A percentile compares a stretch with the other conserved stretches of the same genome.
Evolutionary conservation across 2,113 vertebrate genomes (phyloP).

Genomic region (Polypterus bichir): DNA sequence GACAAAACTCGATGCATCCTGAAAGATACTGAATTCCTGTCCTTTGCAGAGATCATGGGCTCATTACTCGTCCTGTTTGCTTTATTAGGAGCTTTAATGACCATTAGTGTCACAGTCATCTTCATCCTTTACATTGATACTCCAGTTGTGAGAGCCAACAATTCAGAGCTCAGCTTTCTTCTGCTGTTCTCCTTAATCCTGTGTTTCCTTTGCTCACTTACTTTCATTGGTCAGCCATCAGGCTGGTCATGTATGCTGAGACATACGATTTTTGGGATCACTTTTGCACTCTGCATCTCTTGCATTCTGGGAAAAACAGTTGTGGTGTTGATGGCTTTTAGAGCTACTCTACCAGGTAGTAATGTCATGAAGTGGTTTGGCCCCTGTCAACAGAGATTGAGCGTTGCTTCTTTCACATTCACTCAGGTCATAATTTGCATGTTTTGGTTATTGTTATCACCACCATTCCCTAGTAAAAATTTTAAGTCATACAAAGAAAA

Average conservation of each 20-base stretch:
- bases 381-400: background rate
- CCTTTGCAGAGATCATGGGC: slow-evolving; percentile 1
- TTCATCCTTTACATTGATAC: background rate
- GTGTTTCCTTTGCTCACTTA: slow-evolving; percentile 5
- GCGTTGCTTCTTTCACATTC: background rate
- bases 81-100: background rate
- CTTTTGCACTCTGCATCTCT: slow-evolving; percentile 6
- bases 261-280: slow-evolving; percentile 3
- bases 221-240: slow-evolving; percentile 5
- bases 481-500: background rate
- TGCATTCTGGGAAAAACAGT: slow-evolving; percentile 6
- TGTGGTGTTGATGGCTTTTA: slow-evolving; percentile 5
- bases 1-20: background rate
- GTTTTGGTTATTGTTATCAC: background rate
- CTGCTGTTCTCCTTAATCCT: background rate
- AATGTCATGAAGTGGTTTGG: slow-evolving; percentile 6
- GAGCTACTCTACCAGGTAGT: slow-evolving; percentile 1
- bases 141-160: slow-evolving; percentile 1
- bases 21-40: slow-evolving; percentile 1
- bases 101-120: background rate
- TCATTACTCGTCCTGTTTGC: background rate
- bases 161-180: slow-evolving; percentile 3
- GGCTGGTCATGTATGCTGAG: slow-evolving; percentile 1
- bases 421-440: background rate
- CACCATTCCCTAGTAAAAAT: slow-evolving; percentile 1